phyloP scores from a whole-genome alignment of 2,797 vertebrate species.

The Lerista edwardsae region DNA sequence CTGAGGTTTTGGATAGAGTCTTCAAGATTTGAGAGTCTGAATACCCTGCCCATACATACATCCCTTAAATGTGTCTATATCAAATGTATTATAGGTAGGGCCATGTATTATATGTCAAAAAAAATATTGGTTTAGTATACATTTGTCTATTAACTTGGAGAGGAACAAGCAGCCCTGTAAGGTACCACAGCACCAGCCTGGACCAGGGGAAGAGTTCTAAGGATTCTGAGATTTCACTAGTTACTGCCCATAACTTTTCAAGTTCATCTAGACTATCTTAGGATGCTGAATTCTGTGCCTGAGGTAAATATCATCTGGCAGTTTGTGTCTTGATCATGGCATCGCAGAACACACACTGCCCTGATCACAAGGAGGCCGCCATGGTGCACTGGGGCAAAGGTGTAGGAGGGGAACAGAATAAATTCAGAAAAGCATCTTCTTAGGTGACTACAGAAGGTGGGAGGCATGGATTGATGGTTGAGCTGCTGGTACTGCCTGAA shows the following conservation, averaged over 20 bases:
- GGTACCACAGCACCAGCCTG: neutral
- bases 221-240: neutral
- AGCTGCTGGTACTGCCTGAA: too few species aligned
- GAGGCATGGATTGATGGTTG: too few species aligned
- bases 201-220: neutral
- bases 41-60: too few species aligned
- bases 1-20: too few species aligned
- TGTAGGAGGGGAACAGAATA: neutral
- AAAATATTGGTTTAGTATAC: neutral
- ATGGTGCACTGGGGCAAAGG: neutral
- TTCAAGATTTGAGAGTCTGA: too few species aligned
- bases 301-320: neutral
- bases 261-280: neutral
- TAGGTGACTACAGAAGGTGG: neutral
- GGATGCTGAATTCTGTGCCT: neutral
- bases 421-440: neutral
- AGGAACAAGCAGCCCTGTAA: neutral
- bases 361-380: neutral
- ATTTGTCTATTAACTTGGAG: neutral
- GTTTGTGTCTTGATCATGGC: neutral
- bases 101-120: neutral
- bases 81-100: too few species aligned
- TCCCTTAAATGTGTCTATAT: too few species aligned
- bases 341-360: neutral
- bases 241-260: neutral